Evolutionary conservation across 2,797 vertebrate species (phyloP).

Genomic region (Lepilemur ruficaudatus): DNA sequence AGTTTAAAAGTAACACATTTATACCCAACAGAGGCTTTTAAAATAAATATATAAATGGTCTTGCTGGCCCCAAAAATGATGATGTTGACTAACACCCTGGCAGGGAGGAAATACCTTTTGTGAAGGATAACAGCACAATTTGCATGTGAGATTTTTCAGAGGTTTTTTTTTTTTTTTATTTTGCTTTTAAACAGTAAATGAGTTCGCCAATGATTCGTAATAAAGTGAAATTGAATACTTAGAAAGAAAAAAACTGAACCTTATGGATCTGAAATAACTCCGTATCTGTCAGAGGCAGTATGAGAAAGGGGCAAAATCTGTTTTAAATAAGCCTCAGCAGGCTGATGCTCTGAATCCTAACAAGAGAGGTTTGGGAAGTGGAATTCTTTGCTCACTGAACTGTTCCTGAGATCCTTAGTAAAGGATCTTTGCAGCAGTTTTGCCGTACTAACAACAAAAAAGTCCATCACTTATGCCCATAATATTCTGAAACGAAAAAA

Average conservation of each 20-base stretch:
- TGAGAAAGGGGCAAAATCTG: conserved; percentile 72
- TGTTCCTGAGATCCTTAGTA: background rate
- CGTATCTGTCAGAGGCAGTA: background rate
- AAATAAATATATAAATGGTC: conserved; percentile 41
- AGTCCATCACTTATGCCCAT: too few relatives aligned
- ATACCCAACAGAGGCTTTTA: conserved; percentile 40
- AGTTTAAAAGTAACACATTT: background rate
- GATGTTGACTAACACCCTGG: background rate
- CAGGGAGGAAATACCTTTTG: background rate
- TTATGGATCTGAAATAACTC: background rate
- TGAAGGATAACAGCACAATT: background rate
- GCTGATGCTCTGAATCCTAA: conserved; percentile 72
- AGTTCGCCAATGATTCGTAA: conserved; percentile 26
- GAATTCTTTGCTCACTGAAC: conserved; percentile 46
- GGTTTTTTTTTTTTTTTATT: background rate
- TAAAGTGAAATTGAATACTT: conserved; percentile 38
- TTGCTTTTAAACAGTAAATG: background rate
- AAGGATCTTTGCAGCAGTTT: background rate
- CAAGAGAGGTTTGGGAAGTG: conserved; percentile 59
- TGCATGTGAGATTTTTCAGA: background rate
- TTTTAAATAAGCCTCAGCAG: conserved; percentile 74
- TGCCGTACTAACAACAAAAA: background rate
- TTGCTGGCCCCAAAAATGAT: background rate
- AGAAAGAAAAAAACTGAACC: background rate
- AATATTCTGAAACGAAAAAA: too few relatives aligned